phyloP scores from a whole-genome alignment of 2,888 invertebrate species.

The Harmothoe impar region DNA sequence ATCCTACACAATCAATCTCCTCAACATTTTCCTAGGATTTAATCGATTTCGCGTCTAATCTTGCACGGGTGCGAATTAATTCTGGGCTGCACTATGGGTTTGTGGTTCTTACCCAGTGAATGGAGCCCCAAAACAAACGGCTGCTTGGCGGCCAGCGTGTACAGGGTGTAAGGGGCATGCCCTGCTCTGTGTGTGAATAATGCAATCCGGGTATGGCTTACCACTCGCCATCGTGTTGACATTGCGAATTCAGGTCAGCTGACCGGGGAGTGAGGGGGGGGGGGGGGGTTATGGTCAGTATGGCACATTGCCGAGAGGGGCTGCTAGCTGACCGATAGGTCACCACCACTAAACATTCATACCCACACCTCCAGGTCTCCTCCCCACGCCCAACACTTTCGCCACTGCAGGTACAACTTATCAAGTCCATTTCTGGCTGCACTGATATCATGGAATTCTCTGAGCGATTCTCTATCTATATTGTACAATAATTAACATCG shows the following conservation, averaged over 20 bases:
- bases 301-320: neutral
- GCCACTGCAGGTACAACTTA: too few species aligned
- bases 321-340: neutral
- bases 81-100: neutral
- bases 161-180: neutral
- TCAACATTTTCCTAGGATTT: constrained; percentile 41
- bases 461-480: too few species aligned
- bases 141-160: neutral
- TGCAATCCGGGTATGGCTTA: constrained; percentile 59
- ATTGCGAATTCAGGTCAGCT: constrained; percentile 58
- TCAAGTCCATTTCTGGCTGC: too few species aligned
- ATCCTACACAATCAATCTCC: constrained; percentile 24
- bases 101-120: constrained; percentile 23
- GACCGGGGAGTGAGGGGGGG: neutral
- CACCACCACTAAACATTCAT: too few species aligned
- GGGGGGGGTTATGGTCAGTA: neutral
- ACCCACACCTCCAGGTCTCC: too few species aligned
- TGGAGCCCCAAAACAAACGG: constrained; percentile 45
- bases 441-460: too few species aligned
- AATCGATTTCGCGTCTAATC: constrained; percentile 42
- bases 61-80: constrained; percentile 21
- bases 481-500: too few species aligned
- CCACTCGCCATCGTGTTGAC: constrained; percentile 32
- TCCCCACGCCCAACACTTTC: too few species aligned
- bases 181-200: constrained; percentile 26